Base-by-base conservation (phyloP, 2,797 vertebrate genomes). In the Argya squamiceps region DNA sequence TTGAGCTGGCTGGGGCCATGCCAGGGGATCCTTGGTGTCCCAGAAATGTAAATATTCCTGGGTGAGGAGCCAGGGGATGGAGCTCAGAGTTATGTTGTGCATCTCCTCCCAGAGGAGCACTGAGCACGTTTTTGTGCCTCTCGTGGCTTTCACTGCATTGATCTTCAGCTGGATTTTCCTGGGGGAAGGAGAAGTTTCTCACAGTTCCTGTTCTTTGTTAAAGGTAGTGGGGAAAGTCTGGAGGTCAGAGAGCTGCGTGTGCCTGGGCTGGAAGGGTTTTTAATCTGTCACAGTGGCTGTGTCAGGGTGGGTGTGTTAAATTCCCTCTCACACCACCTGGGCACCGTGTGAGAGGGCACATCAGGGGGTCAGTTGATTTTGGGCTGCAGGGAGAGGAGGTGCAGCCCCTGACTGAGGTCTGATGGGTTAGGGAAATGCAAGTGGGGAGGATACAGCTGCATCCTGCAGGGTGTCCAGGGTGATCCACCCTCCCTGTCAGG, bases 371-470 rank as follows among this genome's bases (percentile, higher is more conserved):
- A n/a, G 43, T 18, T 13, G 1, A 0, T 4, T n/a, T n/a, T 15
- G 37, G 52, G 80, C 89, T 88, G 74, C 52, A 15, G 58, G 39
- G 39, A 84, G 64, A 60, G 62, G 79, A 87, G 68, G 22, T 47
- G 73, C 58, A 55, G 71, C 55, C 46, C 36, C 49, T 30, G 60
- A 83, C 12, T 20, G 24, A 36, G 49, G 37, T 58, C 39, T 37
- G 36, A 10, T 5, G 11, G 22, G n/a, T n/a, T n/a, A 76, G 79
- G 88, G 43, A 50, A 76, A 83, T 70, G 73, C 89, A 74, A 49
- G 81, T 29, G 73, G 29, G 59, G 93, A 96, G 96, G 97, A 97
- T 92, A 19, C 96, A 97, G 96, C 96, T 97, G 97, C 94, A 95
- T 97, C 96, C 93, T 93, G 60, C 19, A 43, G 41, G 41, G 41